Conservation (phyloP, 2,888 invertebrate genomes). For the Heliconius ismenius region DNA sequence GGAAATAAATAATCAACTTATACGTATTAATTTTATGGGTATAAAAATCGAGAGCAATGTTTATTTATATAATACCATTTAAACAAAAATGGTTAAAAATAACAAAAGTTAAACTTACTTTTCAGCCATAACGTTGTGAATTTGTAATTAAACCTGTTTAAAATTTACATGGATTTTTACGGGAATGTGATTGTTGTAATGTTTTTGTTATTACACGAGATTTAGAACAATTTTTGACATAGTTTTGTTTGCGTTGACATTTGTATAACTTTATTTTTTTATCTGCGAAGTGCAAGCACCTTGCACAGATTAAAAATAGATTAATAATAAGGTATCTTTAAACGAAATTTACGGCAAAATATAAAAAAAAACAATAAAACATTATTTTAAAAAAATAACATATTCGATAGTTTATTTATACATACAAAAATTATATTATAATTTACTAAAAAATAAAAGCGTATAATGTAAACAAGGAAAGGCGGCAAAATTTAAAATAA, state of each 20-base stretch:
- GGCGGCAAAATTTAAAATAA: background rate
- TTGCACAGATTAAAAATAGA: slow-evolving; percentile 5
- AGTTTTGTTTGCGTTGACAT: slow-evolving; percentile 80
- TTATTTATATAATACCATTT: slow-evolving; percentile 55
- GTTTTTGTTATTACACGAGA: slow-evolving; percentile 71
- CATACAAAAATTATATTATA: background rate
- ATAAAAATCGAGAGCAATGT: slow-evolving; percentile 44
- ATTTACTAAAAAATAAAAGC: background rate
- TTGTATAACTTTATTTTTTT: slow-evolving; percentile 48
- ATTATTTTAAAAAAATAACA: background rate
- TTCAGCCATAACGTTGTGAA: slow-evolving; percentile 68
- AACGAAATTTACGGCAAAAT: background rate
- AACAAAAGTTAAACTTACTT: slow-evolving; percentile 64
- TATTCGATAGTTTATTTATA: background rate
- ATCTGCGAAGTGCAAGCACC: slow-evolving; percentile 26
- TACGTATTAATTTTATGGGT: slow-evolving; percentile 19
- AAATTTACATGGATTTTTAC: slow-evolving; percentile 65
- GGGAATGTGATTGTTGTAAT: slow-evolving; percentile 62
- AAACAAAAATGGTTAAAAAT: slow-evolving; percentile 54
- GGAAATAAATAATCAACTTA: slow-evolving; percentile 29
- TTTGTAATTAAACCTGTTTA: slow-evolving; percentile 51
- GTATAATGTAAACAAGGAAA: background rate
- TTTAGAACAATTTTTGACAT: slow-evolving; percentile 78
- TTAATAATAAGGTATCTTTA: too few relatives aligned
- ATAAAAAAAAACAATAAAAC: background rate